Evolutionary conservation across 2,797 vertebrate species (phyloP).

Genomic region (Sebastolobus alascanus): DNA sequence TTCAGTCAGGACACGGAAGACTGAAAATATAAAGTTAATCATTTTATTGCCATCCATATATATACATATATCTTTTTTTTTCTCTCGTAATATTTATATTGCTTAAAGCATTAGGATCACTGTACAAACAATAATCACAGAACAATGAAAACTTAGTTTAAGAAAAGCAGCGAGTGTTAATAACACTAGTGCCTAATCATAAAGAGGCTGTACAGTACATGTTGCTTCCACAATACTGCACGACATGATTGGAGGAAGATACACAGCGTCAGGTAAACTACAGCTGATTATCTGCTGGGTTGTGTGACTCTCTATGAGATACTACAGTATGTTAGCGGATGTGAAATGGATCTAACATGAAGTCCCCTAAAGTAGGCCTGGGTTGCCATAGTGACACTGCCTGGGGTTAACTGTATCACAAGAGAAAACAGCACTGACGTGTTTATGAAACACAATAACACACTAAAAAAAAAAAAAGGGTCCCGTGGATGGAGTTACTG

Average conservation of each 20-base stretch:
- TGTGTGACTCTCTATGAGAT: slow-evolving; percentile 4
- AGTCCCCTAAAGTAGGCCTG: slow-evolving; percentile 51
- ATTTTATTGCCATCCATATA: slow-evolving; percentile 82
- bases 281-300: slow-evolving; percentile 31
- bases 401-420: slow-evolving; percentile 38
- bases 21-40: slow-evolving; percentile 23
- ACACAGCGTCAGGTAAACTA: slow-evolving; percentile 33
- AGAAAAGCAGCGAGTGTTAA: slow-evolving; percentile 16
- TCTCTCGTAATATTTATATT: slow-evolving; percentile 49
- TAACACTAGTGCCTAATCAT: slow-evolving; percentile 14
- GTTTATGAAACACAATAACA: slow-evolving; percentile 61
- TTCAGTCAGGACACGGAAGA: slow-evolving; percentile 32
- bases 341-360: slow-evolving; percentile 49
- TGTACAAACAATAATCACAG: slow-evolving; percentile 52
- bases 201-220: slow-evolving; percentile 29
- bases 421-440: slow-evolving; percentile 44
- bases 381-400: slow-evolving; percentile 67
- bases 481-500: slow-evolving; percentile 34
- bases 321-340: slow-evolving; percentile 25
- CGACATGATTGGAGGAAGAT: slow-evolving; percentile 21
- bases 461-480: slow-evolving; percentile 4
- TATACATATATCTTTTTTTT: slow-evolving; percentile 67
- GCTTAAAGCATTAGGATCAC: slow-evolving; percentile 62
- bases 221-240: slow-evolving; percentile 26
- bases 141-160: not conserved